phyloP scores from a whole-genome alignment of 2,888 invertebrate species.

The Glaucopsyche alexis region DNA sequence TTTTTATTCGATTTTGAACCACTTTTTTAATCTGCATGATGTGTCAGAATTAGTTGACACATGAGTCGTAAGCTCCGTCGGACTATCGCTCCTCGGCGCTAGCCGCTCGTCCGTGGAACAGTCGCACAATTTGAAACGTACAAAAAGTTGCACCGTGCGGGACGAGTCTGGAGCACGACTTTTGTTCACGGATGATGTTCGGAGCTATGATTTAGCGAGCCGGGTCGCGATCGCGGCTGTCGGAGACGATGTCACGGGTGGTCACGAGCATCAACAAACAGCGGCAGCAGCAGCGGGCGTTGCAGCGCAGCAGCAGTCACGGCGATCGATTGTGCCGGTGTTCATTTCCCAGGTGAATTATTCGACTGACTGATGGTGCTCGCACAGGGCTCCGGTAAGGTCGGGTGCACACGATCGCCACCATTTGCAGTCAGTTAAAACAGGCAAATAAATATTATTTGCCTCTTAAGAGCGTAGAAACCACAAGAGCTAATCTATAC shows the following conservation, averaged over 20 bases:
- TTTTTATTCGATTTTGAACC: too few relatives aligned
- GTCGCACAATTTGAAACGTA: neutral
- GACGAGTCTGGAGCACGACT: slow-evolving; percentile 8
- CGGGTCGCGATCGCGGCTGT: neutral
- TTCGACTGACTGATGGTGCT: neutral
- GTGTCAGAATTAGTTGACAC: too few relatives aligned
- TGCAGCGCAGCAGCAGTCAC: neutral
- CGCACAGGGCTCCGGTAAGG: neutral
- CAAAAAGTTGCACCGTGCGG: neutral
- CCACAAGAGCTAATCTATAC: too few relatives aligned
- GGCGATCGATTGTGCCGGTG: neutral
- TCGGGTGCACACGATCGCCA: neutral
- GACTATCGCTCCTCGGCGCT: neutral
- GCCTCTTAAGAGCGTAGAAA: neutral
- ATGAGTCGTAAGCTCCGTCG: neutral
- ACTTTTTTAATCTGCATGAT: too few relatives aligned
- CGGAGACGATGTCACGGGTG: neutral
- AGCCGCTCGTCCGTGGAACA: neutral
- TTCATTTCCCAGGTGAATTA: neutral
- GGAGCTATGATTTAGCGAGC: neutral
- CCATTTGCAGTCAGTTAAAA: neutral
- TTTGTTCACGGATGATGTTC: neutral
- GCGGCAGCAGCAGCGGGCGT: neutral
- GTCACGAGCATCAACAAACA: neutral
- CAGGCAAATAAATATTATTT: too few relatives aligned